Conservation (phyloP, 2,113 vertebrate genomes). For the Clarias macrocephalus region DNA sequence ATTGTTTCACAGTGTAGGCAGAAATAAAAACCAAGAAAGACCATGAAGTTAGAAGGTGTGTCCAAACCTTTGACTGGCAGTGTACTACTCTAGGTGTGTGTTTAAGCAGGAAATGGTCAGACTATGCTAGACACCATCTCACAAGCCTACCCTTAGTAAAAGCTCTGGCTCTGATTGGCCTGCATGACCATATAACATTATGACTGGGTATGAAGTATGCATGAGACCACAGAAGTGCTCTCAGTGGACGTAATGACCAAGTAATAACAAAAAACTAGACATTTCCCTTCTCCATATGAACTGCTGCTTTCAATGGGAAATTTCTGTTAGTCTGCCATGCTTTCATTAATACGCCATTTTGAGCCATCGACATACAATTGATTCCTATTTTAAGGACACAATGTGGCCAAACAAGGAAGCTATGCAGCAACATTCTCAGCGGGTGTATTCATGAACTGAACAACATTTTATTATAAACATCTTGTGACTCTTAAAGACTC, state of each 20-base stretch:
- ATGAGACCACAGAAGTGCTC: neutral
- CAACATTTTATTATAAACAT: neutral
- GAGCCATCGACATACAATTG: neutral
- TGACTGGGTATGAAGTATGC: neutral
- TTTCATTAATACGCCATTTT: constrained; percentile 19
- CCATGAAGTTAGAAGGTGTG: too few species aligned
- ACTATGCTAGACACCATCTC: neutral
- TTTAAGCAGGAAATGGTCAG: neutral
- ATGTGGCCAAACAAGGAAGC: constrained; percentile 17
- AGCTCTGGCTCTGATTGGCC: neutral
- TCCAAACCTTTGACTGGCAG: too few species aligned
- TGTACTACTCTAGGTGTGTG: neutral
- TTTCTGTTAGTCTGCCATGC: constrained; percentile 32
- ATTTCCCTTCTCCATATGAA: neutral
- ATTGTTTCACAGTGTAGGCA: too few species aligned
- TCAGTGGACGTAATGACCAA: neutral
- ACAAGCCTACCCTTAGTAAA: neutral
- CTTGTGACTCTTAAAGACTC: neutral
- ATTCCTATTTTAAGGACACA: constrained; percentile 34
- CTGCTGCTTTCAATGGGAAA: constrained; percentile 4
- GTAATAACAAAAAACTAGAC: constrained; percentile 32
- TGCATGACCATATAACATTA: neutral
- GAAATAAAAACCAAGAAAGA: too few species aligned
- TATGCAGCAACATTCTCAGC: neutral
- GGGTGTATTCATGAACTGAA: neutral